Conservation (phyloP, 2,888 invertebrate species). For the Cosmia pyralina region DNA sequence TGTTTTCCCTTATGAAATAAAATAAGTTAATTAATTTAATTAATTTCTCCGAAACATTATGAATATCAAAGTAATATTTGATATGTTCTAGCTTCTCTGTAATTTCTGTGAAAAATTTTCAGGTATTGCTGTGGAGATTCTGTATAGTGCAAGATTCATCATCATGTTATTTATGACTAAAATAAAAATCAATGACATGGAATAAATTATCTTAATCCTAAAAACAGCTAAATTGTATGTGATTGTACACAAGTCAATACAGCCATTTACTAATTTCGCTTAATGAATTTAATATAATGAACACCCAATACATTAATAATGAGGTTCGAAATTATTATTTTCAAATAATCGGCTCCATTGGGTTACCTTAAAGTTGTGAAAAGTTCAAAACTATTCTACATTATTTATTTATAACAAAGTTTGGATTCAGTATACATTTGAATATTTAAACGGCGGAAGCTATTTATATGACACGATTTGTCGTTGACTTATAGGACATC, state of each 20-base stretch:
- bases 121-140: not conserved
- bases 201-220: not conserved
- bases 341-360: conserved; percentile 39
- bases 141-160: not conserved
- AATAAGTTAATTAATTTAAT: no score
- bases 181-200: not conserved
- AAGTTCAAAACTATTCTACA: conserved; percentile 50
- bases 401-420: conserved; percentile 57
- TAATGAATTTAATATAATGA: conserved; percentile 14
- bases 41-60: not conserved
- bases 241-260: conserved; percentile 8
- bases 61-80: not conserved
- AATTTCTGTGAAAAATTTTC: not conserved
- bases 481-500: not conserved
- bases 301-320: conserved; percentile 11
- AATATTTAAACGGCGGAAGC: conserved; percentile 46
- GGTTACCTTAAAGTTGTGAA: conserved; percentile 36
- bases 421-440: conserved; percentile 51
- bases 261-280: conserved; percentile 20
- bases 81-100: not conserved
- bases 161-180: not conserved
- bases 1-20: no score
- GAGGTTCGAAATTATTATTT: conserved; percentile 25
- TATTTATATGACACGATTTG: conserved; percentile 41
- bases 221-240: not conserved